These are phyloP conservation scores for Xylocopa sonorina DNA, from an alignment of 1,140 invertebrate genomes.

Conservation along the genomic window DNA sequence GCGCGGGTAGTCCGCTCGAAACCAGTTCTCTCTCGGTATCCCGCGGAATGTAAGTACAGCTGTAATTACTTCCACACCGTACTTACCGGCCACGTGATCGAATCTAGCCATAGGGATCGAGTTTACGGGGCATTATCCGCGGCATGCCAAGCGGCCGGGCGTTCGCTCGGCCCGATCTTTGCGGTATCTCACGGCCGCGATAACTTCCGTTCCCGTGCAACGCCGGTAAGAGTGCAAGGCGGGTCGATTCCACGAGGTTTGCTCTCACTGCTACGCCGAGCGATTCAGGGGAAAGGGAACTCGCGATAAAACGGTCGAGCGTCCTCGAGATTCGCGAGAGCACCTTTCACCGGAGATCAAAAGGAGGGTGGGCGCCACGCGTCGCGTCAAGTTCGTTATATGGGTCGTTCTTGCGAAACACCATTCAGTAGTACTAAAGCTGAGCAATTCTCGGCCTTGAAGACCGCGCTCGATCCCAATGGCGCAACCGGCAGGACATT, in stretches of 20 bases:
- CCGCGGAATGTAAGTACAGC: conserved; percentile 61
- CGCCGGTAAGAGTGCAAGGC: conserved; percentile 35
- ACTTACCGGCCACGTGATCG: conserved; percentile 56
- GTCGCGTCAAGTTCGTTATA: conserved; percentile 68
- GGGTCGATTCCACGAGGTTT: conserved; percentile 32
- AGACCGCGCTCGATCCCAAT: conserved; percentile 32
- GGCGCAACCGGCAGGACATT: conserved; percentile 50
- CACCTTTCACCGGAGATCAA: conserved; percentile 60
- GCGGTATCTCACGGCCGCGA: conserved; percentile 50
- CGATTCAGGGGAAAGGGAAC: conserved; percentile 54
- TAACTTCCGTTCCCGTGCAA: conserved; percentile 51
- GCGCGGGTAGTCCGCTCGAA: conserved; percentile 39
- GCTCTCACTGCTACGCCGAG: conserved; percentile 1
- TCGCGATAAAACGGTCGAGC: conserved; percentile 58
- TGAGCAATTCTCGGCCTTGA: conserved; percentile 56
- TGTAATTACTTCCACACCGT: conserved; percentile 61
- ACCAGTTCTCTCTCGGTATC: conserved; percentile 61
- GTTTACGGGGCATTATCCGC: conserved; percentile 20
- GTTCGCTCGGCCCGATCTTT: conserved; percentile 34
- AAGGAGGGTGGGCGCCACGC: conserved; percentile 55
- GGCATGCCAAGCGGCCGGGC: neutral
- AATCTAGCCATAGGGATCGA: conserved; percentile 50
- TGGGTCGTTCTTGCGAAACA: conserved; percentile 67
- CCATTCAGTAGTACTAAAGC: conserved; percentile 40
- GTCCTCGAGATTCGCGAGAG: conserved; percentile 63